These are phyloP conservation scores for Fringilla coelebs DNA, from an alignment of 2,797 vertebrate species.

Conservation along the genomic window DNA sequence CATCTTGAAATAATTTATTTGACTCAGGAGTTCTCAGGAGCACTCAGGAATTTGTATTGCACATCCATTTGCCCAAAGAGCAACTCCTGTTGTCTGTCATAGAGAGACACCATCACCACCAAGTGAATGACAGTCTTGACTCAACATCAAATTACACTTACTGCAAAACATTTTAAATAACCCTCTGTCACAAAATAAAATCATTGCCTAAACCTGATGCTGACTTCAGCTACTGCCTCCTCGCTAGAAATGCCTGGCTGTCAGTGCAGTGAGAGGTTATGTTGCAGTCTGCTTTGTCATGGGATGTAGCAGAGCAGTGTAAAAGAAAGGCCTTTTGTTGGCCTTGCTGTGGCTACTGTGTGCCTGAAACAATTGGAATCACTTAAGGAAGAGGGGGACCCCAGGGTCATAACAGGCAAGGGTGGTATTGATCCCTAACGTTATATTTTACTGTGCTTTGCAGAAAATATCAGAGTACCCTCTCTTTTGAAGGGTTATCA, in stretches of 20 bases:
- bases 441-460: background rate
- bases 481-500: background rate
- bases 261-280: background rate
- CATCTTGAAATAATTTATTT: background rate
- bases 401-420: background rate
- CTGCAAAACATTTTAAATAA: background rate
- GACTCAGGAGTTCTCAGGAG: background rate
- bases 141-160: background rate
- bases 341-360: background rate
- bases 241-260: background rate
- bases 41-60: background rate
- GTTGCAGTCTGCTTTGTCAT: background rate
- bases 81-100: background rate
- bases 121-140: background rate
- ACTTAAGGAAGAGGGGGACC: background rate
- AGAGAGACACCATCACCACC: background rate
- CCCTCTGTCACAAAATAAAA: background rate
- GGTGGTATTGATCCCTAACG: background rate
- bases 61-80: background rate
- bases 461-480: background rate
- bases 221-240: background rate
- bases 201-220: background rate
- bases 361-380: background rate
- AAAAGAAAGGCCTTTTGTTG: background rate
- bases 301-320: background rate